Percentiles rank a stretch among this genome's conserved stretches.
phyloP scores from a whole-genome alignment of 2,113 vertebrate genomes.

The Apteryx mantelli region DNA sequence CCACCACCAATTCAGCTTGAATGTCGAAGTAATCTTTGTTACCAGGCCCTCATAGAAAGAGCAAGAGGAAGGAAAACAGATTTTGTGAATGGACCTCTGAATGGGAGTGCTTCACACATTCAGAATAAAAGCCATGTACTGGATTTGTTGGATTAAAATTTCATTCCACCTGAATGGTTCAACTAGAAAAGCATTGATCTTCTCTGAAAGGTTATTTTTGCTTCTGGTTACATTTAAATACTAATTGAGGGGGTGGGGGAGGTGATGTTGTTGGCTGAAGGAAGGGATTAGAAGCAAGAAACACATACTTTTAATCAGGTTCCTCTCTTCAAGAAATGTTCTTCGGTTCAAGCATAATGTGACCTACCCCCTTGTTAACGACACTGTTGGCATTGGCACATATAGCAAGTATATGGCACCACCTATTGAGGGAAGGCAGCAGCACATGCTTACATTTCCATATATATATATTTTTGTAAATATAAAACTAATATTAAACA shows the following conservation, averaged over 20 bases:
- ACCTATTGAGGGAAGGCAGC: neutral
- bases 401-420: neutral
- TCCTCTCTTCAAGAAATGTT: neutral
- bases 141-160: neutral
- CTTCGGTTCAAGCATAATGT: neutral
- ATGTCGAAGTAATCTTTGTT: neutral
- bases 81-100: neutral
- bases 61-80: neutral
- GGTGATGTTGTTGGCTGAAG: neutral
- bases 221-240: neutral
- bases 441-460: fast-evolving
- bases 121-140: neutral
- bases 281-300: neutral
- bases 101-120: neutral
- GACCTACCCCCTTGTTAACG: fast-evolving
- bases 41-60: no score
- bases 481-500: no score
- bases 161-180: neutral
- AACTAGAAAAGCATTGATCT: neutral
- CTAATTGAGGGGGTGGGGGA: no score
- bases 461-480: no score
- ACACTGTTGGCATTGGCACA: neutral
- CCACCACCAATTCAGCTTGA: neutral
- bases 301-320: neutral
- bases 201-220: neutral